Base-by-base conservation (phyloP, 2,113 vertebrate species). In the Porphyrio hochstetteri region DNA sequence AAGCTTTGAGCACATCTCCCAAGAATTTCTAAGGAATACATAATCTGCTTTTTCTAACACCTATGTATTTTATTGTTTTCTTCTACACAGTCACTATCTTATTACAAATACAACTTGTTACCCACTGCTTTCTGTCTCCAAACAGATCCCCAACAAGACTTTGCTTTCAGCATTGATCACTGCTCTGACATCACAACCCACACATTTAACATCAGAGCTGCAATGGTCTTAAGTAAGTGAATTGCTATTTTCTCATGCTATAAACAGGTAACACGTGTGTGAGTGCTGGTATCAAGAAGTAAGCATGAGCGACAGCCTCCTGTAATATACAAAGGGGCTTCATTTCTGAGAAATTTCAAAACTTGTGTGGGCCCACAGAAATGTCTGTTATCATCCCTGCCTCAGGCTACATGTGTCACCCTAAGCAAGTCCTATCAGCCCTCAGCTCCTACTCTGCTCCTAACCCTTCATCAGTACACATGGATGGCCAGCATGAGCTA, bases 81-180 rank as follows among this genome's bases (percentile, higher is more conserved):
- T 87, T 80, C 65, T 68, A 25, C 46, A 21, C 17, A 65, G n/a
- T 42, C 60, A 83, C 6, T n/a, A 46, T 60, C 20, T 65, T 19
- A n/a, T 35, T 55, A 52, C 60, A 88, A 40, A 68, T 33, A 40
- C 3, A 29, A 40, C 11, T 86, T 48, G 44, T 69, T 60, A 60
- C 60, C 67, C 40, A 20, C 13, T 60, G 11, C 25, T 93, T 94
- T 93, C 31, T 90, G 56, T 89, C 78, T 96, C 91, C 87, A 84
- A 82, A 83, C 94, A 98, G 98, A 98, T 95, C 93, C 97, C 9
- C 20, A 95, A 28, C 98, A 98, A 96, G 98, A 98, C 69, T 96
- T 98, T 64, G 95, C 98, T 88, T 84, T 98, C 33, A 98, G 97
- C 42, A 60, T 98, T 59, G 98, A 98, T 42, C 86, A 2, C 19